Evolutionary conservation across 1,140 invertebrate species (phyloP).

Genomic region (Heliconius nattereri): DNA sequence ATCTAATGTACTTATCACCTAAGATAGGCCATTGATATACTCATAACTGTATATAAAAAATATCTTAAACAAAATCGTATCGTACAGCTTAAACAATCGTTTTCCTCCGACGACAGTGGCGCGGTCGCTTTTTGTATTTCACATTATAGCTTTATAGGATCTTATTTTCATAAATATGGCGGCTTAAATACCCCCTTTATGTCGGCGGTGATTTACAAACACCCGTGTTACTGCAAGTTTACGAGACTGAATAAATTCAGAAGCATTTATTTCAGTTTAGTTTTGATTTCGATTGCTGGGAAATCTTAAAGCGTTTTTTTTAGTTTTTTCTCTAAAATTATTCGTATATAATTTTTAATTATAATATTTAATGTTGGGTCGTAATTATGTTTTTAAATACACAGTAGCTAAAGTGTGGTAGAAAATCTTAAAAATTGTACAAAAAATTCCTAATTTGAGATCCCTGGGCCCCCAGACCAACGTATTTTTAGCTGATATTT

Average conservation of each 20-base stretch:
- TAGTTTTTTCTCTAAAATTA: neutral
- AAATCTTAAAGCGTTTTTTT: neutral
- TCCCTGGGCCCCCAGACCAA: too few species aligned
- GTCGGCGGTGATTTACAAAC: constrained; percentile 75
- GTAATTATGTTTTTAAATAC: too few species aligned
- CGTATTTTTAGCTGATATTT: too few species aligned
- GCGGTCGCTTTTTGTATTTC: constrained; percentile 76
- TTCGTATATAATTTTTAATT: neutral
- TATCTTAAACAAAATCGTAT: constrained; percentile 36
- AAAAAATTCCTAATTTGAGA: too few species aligned
- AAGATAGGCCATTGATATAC: too few species aligned
- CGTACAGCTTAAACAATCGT: constrained; percentile 47
- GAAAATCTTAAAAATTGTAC: too few species aligned
- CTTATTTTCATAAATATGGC: constrained; percentile 80
- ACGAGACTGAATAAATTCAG: constrained; percentile 22
- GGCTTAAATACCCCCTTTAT: constrained; percentile 74
- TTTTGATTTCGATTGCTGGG: neutral
- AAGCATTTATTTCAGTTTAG: constrained; percentile 13
- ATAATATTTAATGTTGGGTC: too few species aligned
- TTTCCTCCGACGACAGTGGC: constrained; percentile 55
- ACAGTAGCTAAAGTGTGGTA: too few species aligned
- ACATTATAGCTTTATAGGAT: constrained; percentile 73
- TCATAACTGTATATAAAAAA: neutral
- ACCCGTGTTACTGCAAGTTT: constrained; percentile 42
- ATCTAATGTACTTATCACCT: too few species aligned